These are phyloP conservation scores for Coryphaenoides rupestris DNA, from an alignment of 2,113 vertebrate species.

Conservation along the genomic window DNA sequence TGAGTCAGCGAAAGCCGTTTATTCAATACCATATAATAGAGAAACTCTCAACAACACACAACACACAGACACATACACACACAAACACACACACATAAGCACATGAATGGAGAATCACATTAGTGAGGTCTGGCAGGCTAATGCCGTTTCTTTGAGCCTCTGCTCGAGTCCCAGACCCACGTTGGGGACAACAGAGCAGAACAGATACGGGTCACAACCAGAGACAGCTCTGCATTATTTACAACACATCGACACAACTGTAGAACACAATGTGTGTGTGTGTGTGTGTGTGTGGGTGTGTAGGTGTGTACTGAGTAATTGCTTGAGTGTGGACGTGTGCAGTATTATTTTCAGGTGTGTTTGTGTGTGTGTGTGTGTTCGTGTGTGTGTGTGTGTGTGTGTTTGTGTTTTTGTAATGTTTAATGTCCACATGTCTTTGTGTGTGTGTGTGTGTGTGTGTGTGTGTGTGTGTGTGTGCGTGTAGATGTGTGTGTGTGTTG, in stretches of 20 bases:
- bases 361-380: background rate
- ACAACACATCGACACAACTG: constrained; percentile 17
- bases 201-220: too few species aligned
- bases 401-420: too few species aligned
- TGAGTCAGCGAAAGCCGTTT: too few species aligned
- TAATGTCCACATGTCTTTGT: too few species aligned
- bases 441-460: background rate
- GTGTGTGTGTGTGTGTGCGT: background rate
- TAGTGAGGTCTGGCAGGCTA: constrained; percentile 47
- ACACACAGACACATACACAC: constrained; percentile 12
- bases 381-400: constrained; percentile 5
- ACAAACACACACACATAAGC: constrained; percentile 18
- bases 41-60: too few species aligned
- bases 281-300: constrained; percentile 14
- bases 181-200: too few species aligned
- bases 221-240: too few species aligned
- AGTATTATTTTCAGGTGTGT: too few species aligned
- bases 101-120: constrained; percentile 51
- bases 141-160: constrained; percentile 38
- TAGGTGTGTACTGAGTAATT: too few species aligned
- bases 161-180: constrained; percentile 8
- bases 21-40: too few species aligned
- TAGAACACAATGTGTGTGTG: background rate
- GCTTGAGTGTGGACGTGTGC: too few species aligned
- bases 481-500: too few species aligned